Conservation (phyloP, 2,113 vertebrate genomes). For the Procavia capensis region DNA sequence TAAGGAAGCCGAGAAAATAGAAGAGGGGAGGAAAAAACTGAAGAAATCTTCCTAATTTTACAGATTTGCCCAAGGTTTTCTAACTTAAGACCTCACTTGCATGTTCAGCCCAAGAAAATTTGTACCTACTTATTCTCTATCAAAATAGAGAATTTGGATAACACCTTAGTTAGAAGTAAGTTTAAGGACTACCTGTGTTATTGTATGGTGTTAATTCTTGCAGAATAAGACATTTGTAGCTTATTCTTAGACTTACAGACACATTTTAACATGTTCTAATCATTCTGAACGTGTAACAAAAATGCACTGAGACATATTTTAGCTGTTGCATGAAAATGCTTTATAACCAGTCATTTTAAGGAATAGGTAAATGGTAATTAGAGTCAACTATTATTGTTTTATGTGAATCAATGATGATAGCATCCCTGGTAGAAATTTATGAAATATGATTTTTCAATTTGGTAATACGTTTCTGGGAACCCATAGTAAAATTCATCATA, state of each 20-base stretch:
- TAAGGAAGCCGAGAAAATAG: constrained; percentile 47
- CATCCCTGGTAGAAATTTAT: constrained; percentile 23
- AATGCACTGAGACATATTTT: constrained; percentile 4
- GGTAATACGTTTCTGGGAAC: background rate
- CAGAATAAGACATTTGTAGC: constrained; percentile 17
- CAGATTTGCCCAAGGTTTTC: constrained; percentile 52
- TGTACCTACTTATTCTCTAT: constrained; percentile 8
- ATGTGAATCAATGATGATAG: constrained; percentile 10
- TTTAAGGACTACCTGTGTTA: constrained; percentile 49
- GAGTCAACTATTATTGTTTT: constrained; percentile 36
- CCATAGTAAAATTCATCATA: background rate
- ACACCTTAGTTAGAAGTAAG: constrained; percentile 11
- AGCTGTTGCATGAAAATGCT: constrained; percentile 40
- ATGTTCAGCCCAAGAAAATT: constrained; percentile 49
- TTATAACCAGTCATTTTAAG: constrained; percentile 45
- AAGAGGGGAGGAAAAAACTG: constrained; percentile 32
- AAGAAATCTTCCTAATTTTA: constrained; percentile 5
- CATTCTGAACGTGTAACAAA: constrained; percentile 19
- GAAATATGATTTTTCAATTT: constrained; percentile 50
- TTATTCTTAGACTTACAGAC: constrained; percentile 46
- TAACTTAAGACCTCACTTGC: constrained; percentile 46
- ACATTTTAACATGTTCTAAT: constrained; percentile 39
- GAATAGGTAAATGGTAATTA: constrained; percentile 15
- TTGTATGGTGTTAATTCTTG: constrained; percentile 52
- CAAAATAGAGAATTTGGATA: constrained; percentile 50